Percentiles rank a stretch among this genome's conserved stretches.
phyloP scores from a whole-genome alignment of 2,113 vertebrate species.

The Rhabdornis inornatus region DNA sequence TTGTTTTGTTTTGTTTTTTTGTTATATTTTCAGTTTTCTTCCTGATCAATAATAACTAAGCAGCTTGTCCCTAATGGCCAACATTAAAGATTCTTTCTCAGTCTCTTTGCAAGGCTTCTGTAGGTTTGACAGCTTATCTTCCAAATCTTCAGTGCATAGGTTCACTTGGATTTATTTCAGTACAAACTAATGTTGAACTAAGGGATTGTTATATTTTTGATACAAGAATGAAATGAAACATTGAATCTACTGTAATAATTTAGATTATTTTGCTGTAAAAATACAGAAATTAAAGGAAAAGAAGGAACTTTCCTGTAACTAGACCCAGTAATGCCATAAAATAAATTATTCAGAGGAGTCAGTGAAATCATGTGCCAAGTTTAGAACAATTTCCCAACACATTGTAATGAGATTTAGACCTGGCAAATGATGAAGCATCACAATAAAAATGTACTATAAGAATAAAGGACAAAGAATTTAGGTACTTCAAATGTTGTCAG shows the following conservation, averaged over 20 bases:
- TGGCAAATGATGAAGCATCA: neutral
- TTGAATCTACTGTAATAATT: neutral
- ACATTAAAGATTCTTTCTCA: neutral
- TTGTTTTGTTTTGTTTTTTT: neutral
- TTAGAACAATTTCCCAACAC: neutral
- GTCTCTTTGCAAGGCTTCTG: neutral
- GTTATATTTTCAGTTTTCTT: neutral
- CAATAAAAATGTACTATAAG: neutral
- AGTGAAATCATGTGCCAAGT: neutral
- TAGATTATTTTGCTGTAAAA: neutral
- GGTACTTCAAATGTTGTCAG: neutral
- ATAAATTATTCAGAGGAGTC: neutral
- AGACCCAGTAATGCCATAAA: neutral
- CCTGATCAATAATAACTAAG: neutral
- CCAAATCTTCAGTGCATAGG: neutral
- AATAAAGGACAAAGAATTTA: neutral
- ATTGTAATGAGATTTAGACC: neutral
- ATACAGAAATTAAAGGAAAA: neutral
- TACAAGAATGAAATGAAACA: neutral
- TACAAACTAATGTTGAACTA: neutral
- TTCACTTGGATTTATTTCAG: neutral
- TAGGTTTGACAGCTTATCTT: neutral
- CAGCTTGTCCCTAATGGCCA: neutral
- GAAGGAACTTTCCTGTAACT: neutral
- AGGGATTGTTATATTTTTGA: neutral